Evolutionary conservation across 2,113 vertebrate genomes (phyloP).

Genomic region (Lathamus discolor): DNA sequence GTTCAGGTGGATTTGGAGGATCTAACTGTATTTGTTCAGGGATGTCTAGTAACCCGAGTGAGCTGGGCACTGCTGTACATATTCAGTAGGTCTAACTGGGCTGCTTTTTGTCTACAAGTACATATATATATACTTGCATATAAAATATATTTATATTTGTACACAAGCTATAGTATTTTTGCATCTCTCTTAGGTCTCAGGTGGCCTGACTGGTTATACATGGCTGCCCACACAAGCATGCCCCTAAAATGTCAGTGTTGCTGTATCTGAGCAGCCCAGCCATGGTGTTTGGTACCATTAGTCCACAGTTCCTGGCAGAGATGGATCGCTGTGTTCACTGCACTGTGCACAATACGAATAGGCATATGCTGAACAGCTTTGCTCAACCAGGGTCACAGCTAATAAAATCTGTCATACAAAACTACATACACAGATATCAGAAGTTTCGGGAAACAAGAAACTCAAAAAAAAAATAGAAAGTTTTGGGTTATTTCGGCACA

Average conservation of each 20-base stretch:
- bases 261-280: not conserved
- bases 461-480: not conserved
- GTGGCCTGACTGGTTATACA: not conserved
- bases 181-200: not conserved
- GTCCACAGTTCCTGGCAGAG: not conserved
- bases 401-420: not conserved
- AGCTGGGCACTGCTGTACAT: not conserved
- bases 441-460: not conserved
- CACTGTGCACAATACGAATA: not conserved
- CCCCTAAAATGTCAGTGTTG: not conserved
- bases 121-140: too few species aligned
- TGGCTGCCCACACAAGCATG: accelerated
- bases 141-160: not conserved
- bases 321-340: not conserved
- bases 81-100: not conserved
- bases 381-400: not conserved
- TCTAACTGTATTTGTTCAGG: slow-evolving; percentile 13
- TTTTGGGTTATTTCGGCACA: not conserved
- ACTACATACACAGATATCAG: not conserved
- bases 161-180: not conserved
- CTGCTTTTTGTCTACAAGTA: not conserved
- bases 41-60: not conserved
- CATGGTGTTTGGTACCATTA: accelerated
- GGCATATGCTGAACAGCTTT: not conserved
- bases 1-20: slow-evolving; percentile 31